Percentiles rank a stretch among this genome's conserved stretches.
Evolutionary conservation across 2,797 vertebrate genomes (phyloP).

Genomic region (Capromys pilorides): DNA sequence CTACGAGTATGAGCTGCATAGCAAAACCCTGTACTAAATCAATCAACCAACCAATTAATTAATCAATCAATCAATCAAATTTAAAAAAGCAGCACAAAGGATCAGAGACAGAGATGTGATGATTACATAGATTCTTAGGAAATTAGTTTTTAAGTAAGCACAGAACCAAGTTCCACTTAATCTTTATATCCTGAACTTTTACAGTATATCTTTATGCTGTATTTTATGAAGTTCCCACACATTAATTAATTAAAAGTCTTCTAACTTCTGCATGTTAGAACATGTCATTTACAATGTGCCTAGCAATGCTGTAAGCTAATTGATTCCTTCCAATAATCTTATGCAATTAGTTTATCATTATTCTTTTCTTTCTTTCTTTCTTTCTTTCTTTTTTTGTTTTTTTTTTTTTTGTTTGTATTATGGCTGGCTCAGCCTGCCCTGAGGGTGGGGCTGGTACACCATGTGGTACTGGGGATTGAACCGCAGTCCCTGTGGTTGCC

Average conservation of each 20-base stretch:
- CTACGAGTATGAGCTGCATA: too few relatives aligned
- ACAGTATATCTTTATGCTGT: neutral
- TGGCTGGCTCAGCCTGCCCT: too few relatives aligned
- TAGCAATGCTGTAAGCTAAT: neutral
- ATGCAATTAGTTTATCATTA: neutral
- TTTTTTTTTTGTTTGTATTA: too few relatives aligned
- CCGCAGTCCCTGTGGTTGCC: too few relatives aligned
- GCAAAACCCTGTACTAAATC: too few relatives aligned
- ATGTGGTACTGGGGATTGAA: too few relatives aligned
- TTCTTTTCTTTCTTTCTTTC: too few relatives aligned
- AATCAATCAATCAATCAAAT: too few relatives aligned
- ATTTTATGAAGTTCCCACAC: neutral
- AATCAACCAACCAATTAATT: too few relatives aligned
- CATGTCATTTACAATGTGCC: neutral
- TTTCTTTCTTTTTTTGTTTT: too few relatives aligned
- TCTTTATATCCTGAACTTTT: neutral
- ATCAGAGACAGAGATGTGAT: neutral
- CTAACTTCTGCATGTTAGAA: neutral
- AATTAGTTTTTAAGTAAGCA: neutral
- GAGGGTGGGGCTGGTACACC: too few relatives aligned
- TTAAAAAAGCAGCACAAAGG: neutral
- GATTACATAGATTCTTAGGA: neutral
- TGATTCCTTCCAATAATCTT: neutral
- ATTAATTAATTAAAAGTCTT: neutral
- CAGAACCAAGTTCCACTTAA: neutral